These are phyloP conservation scores for Oryzaephilus surinamensis DNA, from an alignment of 1,140 invertebrate genomes.

Conservation along the genomic window DNA sequence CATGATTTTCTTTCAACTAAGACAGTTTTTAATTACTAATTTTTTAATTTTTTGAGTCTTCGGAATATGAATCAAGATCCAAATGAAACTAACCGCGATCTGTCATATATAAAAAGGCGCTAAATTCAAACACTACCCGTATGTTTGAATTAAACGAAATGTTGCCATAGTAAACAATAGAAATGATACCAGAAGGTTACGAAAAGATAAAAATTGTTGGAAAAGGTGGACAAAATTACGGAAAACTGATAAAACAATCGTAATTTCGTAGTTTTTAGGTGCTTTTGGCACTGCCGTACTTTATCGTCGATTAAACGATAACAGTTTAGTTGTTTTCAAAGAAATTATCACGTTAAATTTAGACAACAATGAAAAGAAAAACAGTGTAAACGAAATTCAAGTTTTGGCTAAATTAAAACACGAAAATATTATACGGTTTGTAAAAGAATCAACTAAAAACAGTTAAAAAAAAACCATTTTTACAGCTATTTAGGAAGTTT, in stretches of 20 bases:
- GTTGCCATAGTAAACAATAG: too few species aligned
- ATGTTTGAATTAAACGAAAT: too few species aligned
- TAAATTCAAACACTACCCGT: too few species aligned
- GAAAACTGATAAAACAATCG: neutral
- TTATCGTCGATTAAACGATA: constrained; percentile 55
- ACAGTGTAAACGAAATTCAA: constrained; percentile 66
- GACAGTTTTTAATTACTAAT: too few species aligned
- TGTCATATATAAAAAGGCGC: too few species aligned
- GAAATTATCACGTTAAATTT: constrained; percentile 66
- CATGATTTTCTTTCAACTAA: too few species aligned
- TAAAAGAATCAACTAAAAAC: neutral
- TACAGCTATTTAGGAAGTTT: constrained; percentile 67
- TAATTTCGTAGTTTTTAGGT: constrained; percentile 37
- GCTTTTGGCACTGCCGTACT: constrained; percentile 67
- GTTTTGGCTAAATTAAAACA: constrained; percentile 62
- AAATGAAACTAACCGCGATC: too few species aligned
- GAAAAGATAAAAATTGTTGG: constrained; percentile 16
- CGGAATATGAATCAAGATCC: too few species aligned
- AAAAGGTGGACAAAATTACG: too few species aligned
- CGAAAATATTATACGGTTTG: constrained; percentile 55
- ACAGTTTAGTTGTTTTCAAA: constrained; percentile 61
- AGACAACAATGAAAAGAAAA: constrained; percentile 52
- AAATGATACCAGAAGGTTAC: too few species aligned
- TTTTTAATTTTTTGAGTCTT: too few species aligned
- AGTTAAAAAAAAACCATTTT: constrained; percentile 6